These are phyloP conservation scores for Heterotis niloticus DNA, from an alignment of 2,113 vertebrate genomes.

Conservation along the genomic window DNA sequence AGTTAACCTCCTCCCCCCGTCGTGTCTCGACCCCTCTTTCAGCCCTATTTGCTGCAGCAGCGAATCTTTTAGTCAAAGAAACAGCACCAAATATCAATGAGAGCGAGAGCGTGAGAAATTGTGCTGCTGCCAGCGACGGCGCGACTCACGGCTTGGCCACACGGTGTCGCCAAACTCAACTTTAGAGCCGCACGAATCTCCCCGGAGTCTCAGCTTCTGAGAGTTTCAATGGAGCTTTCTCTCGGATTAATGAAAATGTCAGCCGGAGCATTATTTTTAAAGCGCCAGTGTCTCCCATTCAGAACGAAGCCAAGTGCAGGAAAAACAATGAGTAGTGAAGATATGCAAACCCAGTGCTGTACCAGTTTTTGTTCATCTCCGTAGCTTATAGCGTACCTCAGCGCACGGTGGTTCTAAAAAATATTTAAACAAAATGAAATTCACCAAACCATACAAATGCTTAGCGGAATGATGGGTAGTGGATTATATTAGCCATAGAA, in stretches of 20 bases:
- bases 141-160: conserved; percentile 37
- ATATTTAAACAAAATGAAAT: too few species aligned
- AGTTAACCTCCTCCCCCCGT: conserved; percentile 1
- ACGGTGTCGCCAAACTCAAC: conserved; percentile 56
- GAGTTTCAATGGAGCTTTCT: conserved; percentile 38
- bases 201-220: conserved; percentile 12
- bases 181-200: conserved; percentile 17
- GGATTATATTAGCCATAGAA: neutral
- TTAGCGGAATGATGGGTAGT: neutral
- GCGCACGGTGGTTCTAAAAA: neutral
- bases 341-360: neutral
- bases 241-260: conserved; percentile 37
- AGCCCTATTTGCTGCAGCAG: conserved; percentile 37
- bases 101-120: neutral
- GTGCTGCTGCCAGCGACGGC: conserved; percentile 24
- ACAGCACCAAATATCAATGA: conserved; percentile 46
- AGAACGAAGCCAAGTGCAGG: neutral
- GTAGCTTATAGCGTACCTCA: neutral
- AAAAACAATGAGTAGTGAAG: conserved; percentile 21
- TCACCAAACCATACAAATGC: neutral
- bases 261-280: conserved; percentile 31
- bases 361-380: neutral
- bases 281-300: conserved; percentile 25
- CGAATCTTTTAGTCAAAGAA: conserved; percentile 40
- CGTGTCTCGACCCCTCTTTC: conserved; percentile 27